These are phyloP conservation scores for Capreolus pygargus DNA, from an alignment of 2,113 vertebrate genomes.

Conservation along the genomic window DNA sequence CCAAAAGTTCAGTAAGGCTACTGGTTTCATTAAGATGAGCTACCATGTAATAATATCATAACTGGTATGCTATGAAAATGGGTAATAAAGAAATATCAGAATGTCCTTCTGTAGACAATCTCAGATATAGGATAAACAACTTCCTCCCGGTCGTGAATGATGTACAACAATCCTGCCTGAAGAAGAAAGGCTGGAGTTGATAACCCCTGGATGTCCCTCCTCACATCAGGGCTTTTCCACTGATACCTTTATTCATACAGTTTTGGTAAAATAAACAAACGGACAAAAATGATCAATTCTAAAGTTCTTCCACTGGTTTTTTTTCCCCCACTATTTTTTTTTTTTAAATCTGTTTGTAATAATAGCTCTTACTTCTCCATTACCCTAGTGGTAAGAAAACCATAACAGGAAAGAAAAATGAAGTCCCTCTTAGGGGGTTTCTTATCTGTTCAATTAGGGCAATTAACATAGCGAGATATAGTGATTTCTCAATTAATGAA, in stretches of 20 bases:
- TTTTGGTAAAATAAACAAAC: not conserved
- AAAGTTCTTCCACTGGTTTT: not conserved
- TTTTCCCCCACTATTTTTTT: not conserved
- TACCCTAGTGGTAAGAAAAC: not conserved
- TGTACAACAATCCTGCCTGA: not conserved
- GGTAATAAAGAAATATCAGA: not conserved
- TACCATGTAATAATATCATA: not conserved
- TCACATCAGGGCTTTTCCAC: not conserved
- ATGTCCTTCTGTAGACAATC: not conserved
- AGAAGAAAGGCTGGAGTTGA: not conserved
- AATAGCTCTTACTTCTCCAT: not conserved
- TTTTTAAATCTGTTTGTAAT: not conserved
- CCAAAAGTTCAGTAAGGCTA: not conserved
- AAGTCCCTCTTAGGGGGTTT: not conserved
- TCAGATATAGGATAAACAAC: not conserved
- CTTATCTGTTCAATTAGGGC: constrained; percentile 20
- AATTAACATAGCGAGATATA: not conserved
- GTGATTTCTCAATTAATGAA: constrained; percentile 24
- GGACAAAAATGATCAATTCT: not conserved
- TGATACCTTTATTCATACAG: not conserved
- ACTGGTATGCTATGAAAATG: not conserved
- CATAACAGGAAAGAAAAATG: not conserved
- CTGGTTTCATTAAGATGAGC: not conserved
- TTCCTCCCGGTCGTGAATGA: not conserved
- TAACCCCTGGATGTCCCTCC: not conserved